Evolutionary conservation across 2,888 invertebrate genomes (phyloP).

Genomic region (Drosophila pegasa): DNA sequence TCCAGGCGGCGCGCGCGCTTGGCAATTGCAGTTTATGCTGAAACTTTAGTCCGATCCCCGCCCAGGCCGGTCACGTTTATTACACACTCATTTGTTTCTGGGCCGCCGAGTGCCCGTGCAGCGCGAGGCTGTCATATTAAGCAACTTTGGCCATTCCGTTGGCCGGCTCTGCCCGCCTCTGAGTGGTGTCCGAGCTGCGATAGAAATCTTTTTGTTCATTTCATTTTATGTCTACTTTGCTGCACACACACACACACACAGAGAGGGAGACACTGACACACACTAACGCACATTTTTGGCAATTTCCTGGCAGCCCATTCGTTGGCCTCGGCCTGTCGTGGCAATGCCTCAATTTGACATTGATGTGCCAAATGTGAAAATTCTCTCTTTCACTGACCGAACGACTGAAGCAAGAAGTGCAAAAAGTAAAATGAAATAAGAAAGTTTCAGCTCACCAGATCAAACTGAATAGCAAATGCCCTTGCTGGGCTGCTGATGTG

Average conservation of each 20-base stretch:
- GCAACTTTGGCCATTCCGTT: conserved; percentile 73
- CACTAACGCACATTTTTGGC: conserved; percentile 55
- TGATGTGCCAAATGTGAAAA: conserved; percentile 80
- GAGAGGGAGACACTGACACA: conserved; percentile 16
- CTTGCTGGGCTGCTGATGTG: background rate
- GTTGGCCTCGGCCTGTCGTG: conserved; percentile 49
- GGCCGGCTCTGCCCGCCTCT: conserved; percentile 31
- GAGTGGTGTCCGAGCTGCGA: conserved; percentile 42
- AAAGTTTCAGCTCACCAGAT: background rate
- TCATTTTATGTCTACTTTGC: conserved; percentile 75
- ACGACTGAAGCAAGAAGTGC: conserved; percentile 27
- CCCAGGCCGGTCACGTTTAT: conserved; percentile 66
- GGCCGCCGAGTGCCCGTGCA: conserved; percentile 8
- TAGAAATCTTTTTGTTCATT: conserved; percentile 81
- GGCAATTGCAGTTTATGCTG: conserved; percentile 71
- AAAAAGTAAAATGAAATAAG: conserved; percentile 45
- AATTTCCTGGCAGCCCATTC: conserved; percentile 69
- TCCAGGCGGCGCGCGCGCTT: conserved; percentile 27
- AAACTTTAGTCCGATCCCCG: conserved; percentile 56
- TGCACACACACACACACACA: conserved; percentile 30
- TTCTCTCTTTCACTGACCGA: conserved; percentile 60
- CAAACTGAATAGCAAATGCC: conserved; percentile 12
- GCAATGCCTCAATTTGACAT: conserved; percentile 80
- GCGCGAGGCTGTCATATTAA: conserved; percentile 69
- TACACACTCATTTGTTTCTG: conserved; percentile 77